Evolutionary conservation across 2,113 vertebrate genomes (phyloP).

Genomic region (Phalacrocorax pelagicus): DNA sequence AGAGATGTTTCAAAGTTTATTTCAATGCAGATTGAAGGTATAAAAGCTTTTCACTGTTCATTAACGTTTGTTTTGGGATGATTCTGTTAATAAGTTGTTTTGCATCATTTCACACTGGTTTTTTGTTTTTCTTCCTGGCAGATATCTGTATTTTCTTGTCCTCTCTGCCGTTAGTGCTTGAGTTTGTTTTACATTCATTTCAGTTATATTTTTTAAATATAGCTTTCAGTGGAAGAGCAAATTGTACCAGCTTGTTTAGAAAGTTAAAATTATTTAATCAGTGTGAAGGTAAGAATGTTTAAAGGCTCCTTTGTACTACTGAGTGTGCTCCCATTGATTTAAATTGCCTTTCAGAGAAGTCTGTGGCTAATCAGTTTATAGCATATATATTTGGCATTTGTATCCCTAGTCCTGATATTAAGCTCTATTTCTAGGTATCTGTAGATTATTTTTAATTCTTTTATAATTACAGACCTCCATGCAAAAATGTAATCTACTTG

Average conservation of each 20-base stretch:
- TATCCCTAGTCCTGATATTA: not conserved
- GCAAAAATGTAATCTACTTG: not conserved
- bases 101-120: not conserved
- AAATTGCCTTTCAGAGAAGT: not conserved
- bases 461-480: not conserved
- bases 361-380: not conserved
- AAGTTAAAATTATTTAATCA: not conserved
- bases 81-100: not conserved
- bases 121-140: not conserved
- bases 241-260: not conserved
- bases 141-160: not conserved
- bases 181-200: not conserved
- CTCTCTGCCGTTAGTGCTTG: not conserved
- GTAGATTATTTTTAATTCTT: constrained; percentile 3
- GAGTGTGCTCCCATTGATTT: not conserved
- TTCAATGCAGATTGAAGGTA: not conserved
- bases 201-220: not conserved
- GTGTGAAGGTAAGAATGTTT: not conserved
- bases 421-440: not conserved
- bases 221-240: not conserved
- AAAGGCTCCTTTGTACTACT: not conserved
- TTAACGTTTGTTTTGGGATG: not conserved
- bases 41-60: not conserved
- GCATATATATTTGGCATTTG: not conserved
- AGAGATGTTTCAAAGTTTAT: constrained; percentile 28